Evolutionary conservation across 2,888 invertebrate species (phyloP).

Genomic region (Agriopis leucophaearia): DNA sequence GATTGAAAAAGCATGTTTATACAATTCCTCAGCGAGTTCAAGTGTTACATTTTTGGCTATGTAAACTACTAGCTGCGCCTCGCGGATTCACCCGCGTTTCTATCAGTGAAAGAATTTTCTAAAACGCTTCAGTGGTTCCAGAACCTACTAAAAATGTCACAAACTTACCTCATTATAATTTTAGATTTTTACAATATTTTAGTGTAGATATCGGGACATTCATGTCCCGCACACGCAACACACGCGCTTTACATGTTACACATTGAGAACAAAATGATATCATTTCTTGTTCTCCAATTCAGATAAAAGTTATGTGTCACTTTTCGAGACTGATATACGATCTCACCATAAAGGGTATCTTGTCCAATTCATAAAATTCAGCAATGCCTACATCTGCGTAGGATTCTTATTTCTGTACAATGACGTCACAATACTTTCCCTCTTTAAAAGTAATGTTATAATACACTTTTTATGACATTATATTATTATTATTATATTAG

Average conservation of each 20-base stretch:
- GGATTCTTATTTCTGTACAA: slow-evolving; percentile 47
- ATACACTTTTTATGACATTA: no score
- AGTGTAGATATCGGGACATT: no score
- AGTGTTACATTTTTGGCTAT: slow-evolving; percentile 5
- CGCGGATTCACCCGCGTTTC: not conserved
- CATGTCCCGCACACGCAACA: no score
- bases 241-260: not conserved
- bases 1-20: slow-evolving; percentile 23
- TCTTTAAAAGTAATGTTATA: not conserved
- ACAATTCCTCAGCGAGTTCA: slow-evolving; percentile 2
- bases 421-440: slow-evolving; percentile 50
- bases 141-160: no score
- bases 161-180: no score
- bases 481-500: no score
- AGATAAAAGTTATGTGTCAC: slow-evolving; percentile 8
- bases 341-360: slow-evolving; percentile 36
- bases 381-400: slow-evolving; percentile 41
- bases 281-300: slow-evolving; percentile 11
- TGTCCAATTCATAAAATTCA: slow-evolving; percentile 37
- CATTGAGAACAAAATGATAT: slow-evolving; percentile 12
- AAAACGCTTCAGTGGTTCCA: no score
- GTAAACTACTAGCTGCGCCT: not conserved
- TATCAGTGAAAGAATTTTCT: no score
- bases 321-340: slow-evolving; percentile 39
- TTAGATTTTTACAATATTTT: no score